Evolutionary conservation across 2,888 invertebrate genomes (phyloP).

Genomic region (Nasonovia ribisnigri): DNA sequence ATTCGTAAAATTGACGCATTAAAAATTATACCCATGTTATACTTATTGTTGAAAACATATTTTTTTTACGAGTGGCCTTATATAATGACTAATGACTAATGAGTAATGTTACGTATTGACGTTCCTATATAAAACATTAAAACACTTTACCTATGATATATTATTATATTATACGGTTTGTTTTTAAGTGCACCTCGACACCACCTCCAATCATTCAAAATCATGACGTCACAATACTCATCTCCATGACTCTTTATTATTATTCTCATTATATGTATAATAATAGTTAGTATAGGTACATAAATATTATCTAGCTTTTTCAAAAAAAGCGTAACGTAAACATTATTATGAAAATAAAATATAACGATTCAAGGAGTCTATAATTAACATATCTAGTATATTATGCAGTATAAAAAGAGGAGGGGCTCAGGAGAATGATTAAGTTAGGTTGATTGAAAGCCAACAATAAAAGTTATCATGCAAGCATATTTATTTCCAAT

Average conservation of each 20-base stretch:
- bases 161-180: not conserved
- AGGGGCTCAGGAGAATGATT: not conserved
- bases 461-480: not conserved
- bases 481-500: not conserved
- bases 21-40: not conserved
- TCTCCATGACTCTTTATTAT: not conserved
- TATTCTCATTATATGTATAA: not conserved
- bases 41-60: not conserved
- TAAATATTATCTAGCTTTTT: not conserved
- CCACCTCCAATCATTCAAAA: not conserved
- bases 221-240: not conserved
- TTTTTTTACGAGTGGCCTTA: not conserved
- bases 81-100: not conserved
- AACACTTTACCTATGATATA: not conserved
- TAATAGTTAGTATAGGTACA: not conserved
- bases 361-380: not conserved
- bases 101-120: not conserved
- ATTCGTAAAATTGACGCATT: not conserved
- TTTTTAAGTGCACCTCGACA: no score
- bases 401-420: not conserved
- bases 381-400: not conserved
- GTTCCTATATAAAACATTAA: not conserved
- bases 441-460: not conserved
- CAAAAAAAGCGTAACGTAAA: not conserved
- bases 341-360: not conserved